Percentiles rank a stretch among this genome's conserved stretches.
These are phyloP conservation scores for Aphrocallistes beatrix DNA, from an alignment of 37 sponge, comb jelly and placozoan genomes.

Conservation along the genomic window DNA sequence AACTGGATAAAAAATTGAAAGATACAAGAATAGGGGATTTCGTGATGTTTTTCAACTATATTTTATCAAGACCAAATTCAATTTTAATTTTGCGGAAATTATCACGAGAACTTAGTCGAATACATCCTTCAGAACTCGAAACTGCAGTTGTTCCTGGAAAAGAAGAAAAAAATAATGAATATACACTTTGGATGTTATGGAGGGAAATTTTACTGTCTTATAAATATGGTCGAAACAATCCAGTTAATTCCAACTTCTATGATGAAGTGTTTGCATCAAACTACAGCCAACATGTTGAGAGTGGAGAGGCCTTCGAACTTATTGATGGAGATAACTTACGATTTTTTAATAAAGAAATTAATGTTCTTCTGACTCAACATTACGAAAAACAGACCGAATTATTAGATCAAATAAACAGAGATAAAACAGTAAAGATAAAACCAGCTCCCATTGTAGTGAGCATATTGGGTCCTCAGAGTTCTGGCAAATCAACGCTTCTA, in stretches of 20 bases:
- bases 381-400: not conserved
- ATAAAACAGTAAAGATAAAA: not conserved
- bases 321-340: not conserved
- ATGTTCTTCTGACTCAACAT: not conserved
- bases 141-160: not conserved
- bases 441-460: not conserved
- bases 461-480: not conserved
- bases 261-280: not conserved
- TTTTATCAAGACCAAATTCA: not conserved
- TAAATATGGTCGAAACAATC: not conserved
- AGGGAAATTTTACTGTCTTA: not conserved
- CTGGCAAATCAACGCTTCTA: not conserved
- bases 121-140: not conserved
- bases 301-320: not conserved
- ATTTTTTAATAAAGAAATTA: not conserved
- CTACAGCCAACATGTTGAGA: not conserved
- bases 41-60: not conserved
- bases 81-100: not conserved
- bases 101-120: constrained; percentile 9
- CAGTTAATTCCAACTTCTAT: not conserved
- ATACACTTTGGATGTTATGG: not conserved
- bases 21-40: not conserved
- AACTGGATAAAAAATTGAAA: not conserved
- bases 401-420: not conserved
- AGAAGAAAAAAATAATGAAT: not conserved